phyloP scores from a whole-genome alignment of 1,140 invertebrate genomes.

The Leptopilina clavipes region DNA sequence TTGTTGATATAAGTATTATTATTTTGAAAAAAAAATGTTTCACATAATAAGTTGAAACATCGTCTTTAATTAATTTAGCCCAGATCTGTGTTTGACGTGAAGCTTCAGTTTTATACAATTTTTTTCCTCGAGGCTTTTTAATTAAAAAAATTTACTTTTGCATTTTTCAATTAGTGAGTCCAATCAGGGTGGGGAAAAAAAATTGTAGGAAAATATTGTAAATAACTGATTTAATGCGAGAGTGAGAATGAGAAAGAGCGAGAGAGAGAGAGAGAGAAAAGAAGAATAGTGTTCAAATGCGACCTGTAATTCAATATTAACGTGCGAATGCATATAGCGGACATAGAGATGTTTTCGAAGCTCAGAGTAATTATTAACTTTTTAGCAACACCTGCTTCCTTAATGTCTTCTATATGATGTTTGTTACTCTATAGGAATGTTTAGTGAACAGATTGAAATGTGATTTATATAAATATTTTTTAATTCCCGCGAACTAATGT shows the following conservation, averaged over 20 bases:
- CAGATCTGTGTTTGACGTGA: conserved; percentile 7
- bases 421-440: conserved; percentile 68
- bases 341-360: conserved; percentile 20
- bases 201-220: conserved; percentile 20
- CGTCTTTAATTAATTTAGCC: background rate
- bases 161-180: conserved; percentile 19
- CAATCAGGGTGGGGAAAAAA: conserved; percentile 5
- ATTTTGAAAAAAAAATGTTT: too few species aligned
- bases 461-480: conserved; percentile 63
- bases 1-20: background rate
- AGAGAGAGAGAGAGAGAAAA: too few species aligned
- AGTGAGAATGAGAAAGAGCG: too few species aligned
- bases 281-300: conserved; percentile 15
- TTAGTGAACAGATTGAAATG: conserved; percentile 63
- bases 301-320: conserved; percentile 19
- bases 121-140: background rate
- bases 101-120: conserved; percentile 1
- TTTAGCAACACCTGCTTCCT: conserved; percentile 65
- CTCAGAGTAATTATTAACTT: conserved; percentile 42
- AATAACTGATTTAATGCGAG: conserved; percentile 14
- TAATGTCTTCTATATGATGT: conserved; percentile 68
- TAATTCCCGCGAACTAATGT: conserved; percentile 38
- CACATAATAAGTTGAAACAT: background rate
- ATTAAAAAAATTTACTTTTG: background rate
- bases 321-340: conserved; percentile 32